Conservation (phyloP, 2,797 vertebrate genomes). For the Chaetodon trifasciatus region DNA sequence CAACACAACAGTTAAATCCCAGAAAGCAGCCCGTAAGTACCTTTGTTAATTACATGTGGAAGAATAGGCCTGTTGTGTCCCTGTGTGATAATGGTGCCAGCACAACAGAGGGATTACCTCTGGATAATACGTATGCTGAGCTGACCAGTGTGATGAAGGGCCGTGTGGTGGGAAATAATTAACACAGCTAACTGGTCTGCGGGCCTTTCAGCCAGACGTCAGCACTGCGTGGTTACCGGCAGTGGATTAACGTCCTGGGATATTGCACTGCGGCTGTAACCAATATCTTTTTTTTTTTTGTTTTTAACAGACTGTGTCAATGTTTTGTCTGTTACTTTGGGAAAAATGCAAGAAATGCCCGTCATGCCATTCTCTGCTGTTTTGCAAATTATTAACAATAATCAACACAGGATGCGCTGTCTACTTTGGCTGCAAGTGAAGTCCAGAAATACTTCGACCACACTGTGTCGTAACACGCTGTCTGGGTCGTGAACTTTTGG, state of each 20-base stretch:
- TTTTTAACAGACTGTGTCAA: constrained; percentile 40
- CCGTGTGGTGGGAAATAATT: constrained; percentile 69
- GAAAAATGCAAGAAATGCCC: constrained; percentile 43
- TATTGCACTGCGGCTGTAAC: constrained; percentile 37
- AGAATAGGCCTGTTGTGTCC: constrained; percentile 79
- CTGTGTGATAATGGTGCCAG: constrained; percentile 70
- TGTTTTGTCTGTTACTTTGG: constrained; percentile 40
- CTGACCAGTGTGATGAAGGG: constrained; percentile 67
- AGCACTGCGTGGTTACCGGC: constrained; percentile 38
- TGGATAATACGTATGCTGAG: constrained; percentile 64
- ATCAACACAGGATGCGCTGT: constrained; percentile 42
- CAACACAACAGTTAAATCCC: constrained; percentile 72
- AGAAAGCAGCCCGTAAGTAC: constrained; percentile 72
- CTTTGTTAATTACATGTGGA: constrained; percentile 72
- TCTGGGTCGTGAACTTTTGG: constrained; percentile 22
- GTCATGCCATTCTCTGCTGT: constrained; percentile 41
- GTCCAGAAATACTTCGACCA: constrained; percentile 44
- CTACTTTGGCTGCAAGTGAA: constrained; percentile 55
- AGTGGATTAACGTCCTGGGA: constrained; percentile 33
- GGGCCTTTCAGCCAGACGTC: constrained; percentile 41
- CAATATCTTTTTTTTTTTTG: constrained; percentile 28
- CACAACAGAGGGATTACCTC: constrained; percentile 77
- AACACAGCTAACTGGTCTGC: constrained; percentile 64
- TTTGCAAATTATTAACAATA: constrained; percentile 60
- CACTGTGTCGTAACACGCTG: constrained; percentile 20